Base-by-base conservation (phyloP, 2,888 invertebrate genomes). In the Ramazzottius varieornatus region DNA sequence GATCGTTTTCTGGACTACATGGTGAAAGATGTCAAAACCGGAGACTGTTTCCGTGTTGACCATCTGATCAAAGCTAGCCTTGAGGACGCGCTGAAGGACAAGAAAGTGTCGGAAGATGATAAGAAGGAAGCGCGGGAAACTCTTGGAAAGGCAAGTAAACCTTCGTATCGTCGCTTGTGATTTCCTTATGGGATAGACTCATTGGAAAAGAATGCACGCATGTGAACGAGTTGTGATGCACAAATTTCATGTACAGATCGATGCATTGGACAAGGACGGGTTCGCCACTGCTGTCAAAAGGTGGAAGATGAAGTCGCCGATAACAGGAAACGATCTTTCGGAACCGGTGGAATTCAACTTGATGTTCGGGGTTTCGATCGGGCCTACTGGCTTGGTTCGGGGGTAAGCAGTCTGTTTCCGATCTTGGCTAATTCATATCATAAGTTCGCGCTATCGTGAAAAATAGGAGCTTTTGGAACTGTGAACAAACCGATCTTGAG, bases 1-100 rank as follows among this genome's bases (percentile, higher is more conserved):
- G 98, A 98, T 72, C 82, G 96, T 67, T 99, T 99, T 80, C 93
- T 96, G 64, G 98, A 99, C 79, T 83, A 91, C 67, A 99, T 99
- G 98, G 94, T 96, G 0, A 99, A 98, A 76, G 98, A 99, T 79
- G 73, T 84, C 0, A 87, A 88, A 75, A 89, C 83, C 69, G 98
- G 98, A 2, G 98, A 99, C 75, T 99, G 98, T 73, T 98, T 94
- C 75, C 82, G 98, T 46, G 80, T 96, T 66, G 98, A 99, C 76
- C 98, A 99, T 79, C 81, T 99, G 66, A 96, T 98, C 69, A 96
- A 98, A 79, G 75, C 76, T 75, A 68, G 65, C 64, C 1, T 92
- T 67, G 91, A 94, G 74, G 92, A 92, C 76, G 68, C 76, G 67
- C 77, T 88, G 46, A 80, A 82, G 64, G 91, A 92, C 71, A 93